Conservation (phyloP, 2,113 vertebrate species). For the Brachirus orientalis region DNA sequence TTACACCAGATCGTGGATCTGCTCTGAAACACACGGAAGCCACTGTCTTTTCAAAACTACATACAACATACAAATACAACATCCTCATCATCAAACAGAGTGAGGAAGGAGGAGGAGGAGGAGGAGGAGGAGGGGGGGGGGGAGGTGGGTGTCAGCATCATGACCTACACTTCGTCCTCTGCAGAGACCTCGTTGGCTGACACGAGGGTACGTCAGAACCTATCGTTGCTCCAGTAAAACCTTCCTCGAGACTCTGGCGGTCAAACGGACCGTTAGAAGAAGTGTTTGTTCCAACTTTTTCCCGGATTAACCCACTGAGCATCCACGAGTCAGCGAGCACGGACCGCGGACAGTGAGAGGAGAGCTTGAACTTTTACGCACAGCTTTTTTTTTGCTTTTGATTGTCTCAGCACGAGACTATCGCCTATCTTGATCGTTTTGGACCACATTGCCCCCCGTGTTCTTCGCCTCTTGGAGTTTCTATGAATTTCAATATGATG, state of each 20-base stretch:
- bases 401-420: constrained; percentile 27
- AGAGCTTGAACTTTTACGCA: constrained; percentile 53
- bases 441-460: constrained; percentile 13
- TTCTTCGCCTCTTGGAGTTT: constrained; percentile 1
- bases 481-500: constrained; percentile 32
- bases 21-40: constrained; percentile 5
- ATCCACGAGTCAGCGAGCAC: constrained; percentile 43
- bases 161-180: constrained; percentile 63
- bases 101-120: background rate
- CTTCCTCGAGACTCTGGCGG: constrained; percentile 67
- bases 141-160: constrained; percentile 44
- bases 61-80: constrained; percentile 8
- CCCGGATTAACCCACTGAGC: constrained; percentile 51
- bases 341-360: constrained; percentile 12
- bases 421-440: constrained; percentile 24
- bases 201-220: constrained; percentile 73
- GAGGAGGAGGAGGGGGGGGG: background rate
- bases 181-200: constrained; percentile 76
- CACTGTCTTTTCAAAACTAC: constrained; percentile 7
- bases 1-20: too few relatives aligned
- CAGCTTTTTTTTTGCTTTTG: constrained; percentile 17
- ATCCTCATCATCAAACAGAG: constrained; percentile 41
- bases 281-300: constrained; percentile 63
- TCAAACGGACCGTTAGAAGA: constrained; percentile 68
- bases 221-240: constrained; percentile 62